Evolutionary conservation across 2,888 invertebrate species (phyloP), one percentile per base, ranked within the genome.

Genomic region (Troglohyphantes excavatus): DNA sequence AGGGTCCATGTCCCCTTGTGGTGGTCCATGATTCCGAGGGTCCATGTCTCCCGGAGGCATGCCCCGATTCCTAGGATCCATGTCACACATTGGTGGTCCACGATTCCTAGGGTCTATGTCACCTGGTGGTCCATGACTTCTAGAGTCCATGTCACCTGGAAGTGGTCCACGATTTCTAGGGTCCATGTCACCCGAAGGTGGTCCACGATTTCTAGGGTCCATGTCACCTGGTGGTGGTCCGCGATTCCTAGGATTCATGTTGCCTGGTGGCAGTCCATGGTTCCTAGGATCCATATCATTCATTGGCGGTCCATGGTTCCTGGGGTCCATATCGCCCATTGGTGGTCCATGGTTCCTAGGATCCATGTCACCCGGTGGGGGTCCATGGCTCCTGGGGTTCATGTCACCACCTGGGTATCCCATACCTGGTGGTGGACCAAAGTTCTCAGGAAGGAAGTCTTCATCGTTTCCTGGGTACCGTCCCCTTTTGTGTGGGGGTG

Each of bases 1-100:
- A 21, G 46, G 70, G 65, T 89, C 89, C 43, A 82, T 29, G 13
- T 89, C 89, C 46, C 27, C 63, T n/a, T n/a, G n/a, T n/a, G n/a
- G n/a, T 29, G 21, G 43, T 39, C 39, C 39, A 39, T 13, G 39
- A 13, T 39, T 39, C 13, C 39, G 7, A 11, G 7, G 39, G 13
- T 39, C 39, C 39, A 39, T 61, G 11, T 83, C 73, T 17, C 67
- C 84, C 11, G 26, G 39, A n/a, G 43, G n/a, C 13, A 13, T 7
- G 0, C 39, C 39, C 7, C 53, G 13, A 17, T 53, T 53, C 7
- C 6, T n/a, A 21, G 39, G 46, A 67, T 33, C 65, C n/a, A 65
- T 23, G 2, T 79, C 79, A n/a, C 67, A 26, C 26, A 29, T 67
- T 1, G 79, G 79, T 2, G 46, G 67, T 11, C 65, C 65, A 53